Evolutionary conservation across 2,113 vertebrate genomes (phyloP), one percentile per base, ranked within the genome.

Genomic region (Artemisiospiza belli): DNA sequence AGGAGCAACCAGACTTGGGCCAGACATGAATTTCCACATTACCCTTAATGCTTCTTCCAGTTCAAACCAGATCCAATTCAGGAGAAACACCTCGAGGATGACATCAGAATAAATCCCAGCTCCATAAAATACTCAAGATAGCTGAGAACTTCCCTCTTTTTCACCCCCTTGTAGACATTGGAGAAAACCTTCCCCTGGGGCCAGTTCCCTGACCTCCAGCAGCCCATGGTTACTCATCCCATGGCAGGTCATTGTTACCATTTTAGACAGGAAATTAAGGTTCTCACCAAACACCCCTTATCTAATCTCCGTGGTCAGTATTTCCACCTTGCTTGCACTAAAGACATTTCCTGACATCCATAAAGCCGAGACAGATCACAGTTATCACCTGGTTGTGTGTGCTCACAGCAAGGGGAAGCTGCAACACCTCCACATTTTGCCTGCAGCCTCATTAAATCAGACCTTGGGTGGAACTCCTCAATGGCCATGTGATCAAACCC

Each of bases 181-280:
- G 4, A 15, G 79, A 77, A 80, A 61, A 9, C 10, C 33, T 78
- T 84, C n/a, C 77, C 91, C 54, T 11, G 31, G 49, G 83, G 83
- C 69, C 39, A 10, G 2, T 72, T 62, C 58, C 30, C 57, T 81
- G 83, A 41, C 44, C 61, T 92, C 52, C 52, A 35, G 30, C 73
- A 94, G 78, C 49, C 82, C 82, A 5, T 23, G 27, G 0, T 83
- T 90, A 67, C 54, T 87, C 61, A 81, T 54, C 78, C 30, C 80
- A 66, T 73, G 2, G 0, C 55, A 35, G 73, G 25, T 47, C 72
- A 52, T 61, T 76, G 21, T 41, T 61, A 64, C 61, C 66, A 72
- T 82, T 97, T 89, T 16, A 82, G 64, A 44, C 15, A 49, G 92
- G 77, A 96, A 95, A 95, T 89, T 72, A 75, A 76, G 30, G 28